These are phyloP conservation scores for Ectobius pallidus DNA, from an alignment of 2,888 invertebrate species.

Conservation along the genomic window DNA sequence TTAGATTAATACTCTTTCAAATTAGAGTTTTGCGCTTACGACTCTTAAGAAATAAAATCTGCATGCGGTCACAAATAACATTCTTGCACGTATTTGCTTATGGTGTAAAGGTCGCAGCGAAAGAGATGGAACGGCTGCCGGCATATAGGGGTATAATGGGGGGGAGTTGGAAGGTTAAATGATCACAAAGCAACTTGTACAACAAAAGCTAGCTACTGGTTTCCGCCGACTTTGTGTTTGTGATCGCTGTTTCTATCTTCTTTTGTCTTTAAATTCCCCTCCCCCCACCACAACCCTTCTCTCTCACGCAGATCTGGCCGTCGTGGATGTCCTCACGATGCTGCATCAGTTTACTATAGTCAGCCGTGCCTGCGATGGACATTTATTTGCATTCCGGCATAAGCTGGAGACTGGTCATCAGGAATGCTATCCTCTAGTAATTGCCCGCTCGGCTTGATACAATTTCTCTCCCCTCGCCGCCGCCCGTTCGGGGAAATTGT, in stretches of 20 bases:
- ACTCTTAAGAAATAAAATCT: too few species aligned
- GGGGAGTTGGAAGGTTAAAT: neutral
- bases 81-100: neutral
- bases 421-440: neutral
- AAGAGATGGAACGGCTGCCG: neutral
- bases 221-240: slow-evolving; percentile 3
- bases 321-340: too few species aligned
- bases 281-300: neutral
- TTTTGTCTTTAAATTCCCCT: neutral
- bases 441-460: too few species aligned
- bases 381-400: neutral
- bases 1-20: too few species aligned
- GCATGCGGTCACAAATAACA: too few species aligned
- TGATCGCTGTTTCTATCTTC: neutral
- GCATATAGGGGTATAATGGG: neutral
- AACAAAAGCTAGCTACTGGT: slow-evolving; percentile 9
- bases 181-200: slow-evolving; percentile 1
- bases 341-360: neutral
- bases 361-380: neutral
- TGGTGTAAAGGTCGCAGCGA: neutral
- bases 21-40: too few species aligned
- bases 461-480: too few species aligned
- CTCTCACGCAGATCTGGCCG: too few species aligned
- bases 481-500: too few species aligned
- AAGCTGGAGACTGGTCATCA: neutral